Base-by-base conservation (phyloP, 2,113 vertebrate genomes). In the Gila orcuttii region DNA sequence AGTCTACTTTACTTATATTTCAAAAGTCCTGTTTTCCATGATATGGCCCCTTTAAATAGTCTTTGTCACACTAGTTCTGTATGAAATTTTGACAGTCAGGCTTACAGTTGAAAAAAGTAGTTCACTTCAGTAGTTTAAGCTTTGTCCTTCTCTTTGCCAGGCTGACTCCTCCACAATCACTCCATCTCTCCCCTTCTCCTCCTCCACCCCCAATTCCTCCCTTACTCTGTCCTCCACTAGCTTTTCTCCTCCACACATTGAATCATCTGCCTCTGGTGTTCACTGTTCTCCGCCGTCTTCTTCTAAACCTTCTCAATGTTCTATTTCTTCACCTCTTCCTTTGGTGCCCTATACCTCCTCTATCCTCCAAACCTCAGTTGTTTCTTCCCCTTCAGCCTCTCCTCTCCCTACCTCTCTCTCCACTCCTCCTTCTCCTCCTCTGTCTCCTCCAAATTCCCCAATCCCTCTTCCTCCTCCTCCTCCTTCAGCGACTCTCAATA, bases 71-170 rank as follows among this genome's bases (percentile, higher is more conserved):
- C n/a, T 75, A 28, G 42, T 75, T 9, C 4, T 45, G 17, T 74
- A 11, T 74, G 23, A 45, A 74, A 6, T 42, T 73, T 73, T 74
- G 23, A 74, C 23, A 74, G 12, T 73, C 69, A 23, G 31, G 31
- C 6, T 23, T 31, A 78, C 33, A 78, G 19, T 59, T 78, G 52
- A 50, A 25, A 75, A n/a, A 36, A 15, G 15, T 77, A 39, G 69
- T 42, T 15, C 19, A 25, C 42, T 6, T 75, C 66, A 13, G 11
- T 64, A 80, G 31, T 76, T 64, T 89, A 55, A 90, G 79, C 68
- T 90, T 73, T 93, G 47, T 92, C 80, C 47, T 93, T 93, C 59
- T 76, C 33, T 93, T 87, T 93, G 94, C 90, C 92, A 89, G 89
- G 82, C 90, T 82, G 85, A 93, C 0, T 84, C 64, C 91, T 83